A percentile compares a stretch with the other conserved stretches of the same genome.
These are phyloP conservation scores for Heliopora coerulea DNA, from an alignment of 92 coral and sea anemone species.

Conservation along the genomic window DNA sequence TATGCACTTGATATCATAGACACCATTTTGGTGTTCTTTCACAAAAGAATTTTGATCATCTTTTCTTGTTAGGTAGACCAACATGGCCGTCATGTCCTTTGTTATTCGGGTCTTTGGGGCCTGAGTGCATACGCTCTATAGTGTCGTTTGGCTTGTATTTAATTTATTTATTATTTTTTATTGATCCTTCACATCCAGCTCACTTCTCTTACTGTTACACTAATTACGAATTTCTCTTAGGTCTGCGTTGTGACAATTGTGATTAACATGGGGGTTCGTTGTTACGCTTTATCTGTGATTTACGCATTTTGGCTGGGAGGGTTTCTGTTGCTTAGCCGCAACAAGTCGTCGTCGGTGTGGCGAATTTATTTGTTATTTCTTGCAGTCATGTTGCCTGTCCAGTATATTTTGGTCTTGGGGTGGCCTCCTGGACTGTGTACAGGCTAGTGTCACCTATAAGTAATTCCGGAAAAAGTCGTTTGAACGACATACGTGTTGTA, in stretches of 20 bases:
- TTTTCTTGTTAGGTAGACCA: no score
- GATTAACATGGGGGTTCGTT: constrained; percentile 94
- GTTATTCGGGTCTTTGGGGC: no score
- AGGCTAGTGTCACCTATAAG: constrained; percentile 56
- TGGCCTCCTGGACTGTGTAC: constrained; percentile 98
- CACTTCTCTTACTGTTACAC: neutral
- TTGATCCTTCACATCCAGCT: no score
- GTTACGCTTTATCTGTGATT: constrained; percentile 89
- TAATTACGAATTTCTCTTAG: constrained; percentile 32
- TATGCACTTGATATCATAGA: no score
- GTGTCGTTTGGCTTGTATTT: no score
- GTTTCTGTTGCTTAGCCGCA: constrained; percentile 81
- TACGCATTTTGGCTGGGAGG: constrained; percentile 92
- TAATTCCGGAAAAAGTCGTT: no score
- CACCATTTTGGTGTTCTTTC: no score
- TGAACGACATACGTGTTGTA: no score
- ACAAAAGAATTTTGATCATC: no score
- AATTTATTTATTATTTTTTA: no score
- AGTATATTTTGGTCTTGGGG: constrained; percentile 83
- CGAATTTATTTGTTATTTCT: constrained; percentile 88
- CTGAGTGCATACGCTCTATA: no score
- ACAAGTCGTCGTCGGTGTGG: constrained; percentile 83
- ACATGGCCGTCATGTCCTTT: no score
- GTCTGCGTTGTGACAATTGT: constrained; percentile 83
- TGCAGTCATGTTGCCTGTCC: constrained; percentile 87